phyloP scores from a whole-genome alignment of 2,797 vertebrate species.

The Lacerta agilis region DNA sequence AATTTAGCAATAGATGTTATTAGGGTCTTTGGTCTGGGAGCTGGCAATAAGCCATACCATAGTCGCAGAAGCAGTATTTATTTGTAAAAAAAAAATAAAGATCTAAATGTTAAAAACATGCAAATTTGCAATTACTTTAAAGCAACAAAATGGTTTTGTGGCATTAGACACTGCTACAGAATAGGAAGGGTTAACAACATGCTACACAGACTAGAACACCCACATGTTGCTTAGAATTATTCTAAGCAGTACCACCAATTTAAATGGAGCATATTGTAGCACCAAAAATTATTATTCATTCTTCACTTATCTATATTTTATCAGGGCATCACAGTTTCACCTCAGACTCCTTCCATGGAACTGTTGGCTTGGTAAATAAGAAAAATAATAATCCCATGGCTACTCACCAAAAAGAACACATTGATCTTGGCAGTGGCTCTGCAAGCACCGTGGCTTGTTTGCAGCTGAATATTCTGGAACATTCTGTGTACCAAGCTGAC shows the following conservation, averaged over 20 bases:
- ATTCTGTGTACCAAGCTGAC: constrained; percentile 1
- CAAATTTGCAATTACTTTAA: too few species aligned
- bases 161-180: too few species aligned
- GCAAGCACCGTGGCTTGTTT: neutral
- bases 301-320: constrained; percentile 12
- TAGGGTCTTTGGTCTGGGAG: too few species aligned
- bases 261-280: neutral
- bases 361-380: constrained; percentile 9
- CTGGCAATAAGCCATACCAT: too few species aligned
- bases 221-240: neutral
- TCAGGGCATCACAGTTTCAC: constrained; percentile 31
- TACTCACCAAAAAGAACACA: constrained; percentile 20
- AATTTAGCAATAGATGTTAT: too few species aligned
- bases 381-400: constrained; percentile 5
- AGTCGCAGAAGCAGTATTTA: too few species aligned
- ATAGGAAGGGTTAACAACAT: too few species aligned
- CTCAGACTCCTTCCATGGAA: constrained; percentile 2
- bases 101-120: too few species aligned
- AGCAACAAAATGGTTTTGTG: too few species aligned
- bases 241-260: neutral
- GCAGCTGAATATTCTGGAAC: constrained; percentile 10
- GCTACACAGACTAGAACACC: too few species aligned
- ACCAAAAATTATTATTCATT: neutral
- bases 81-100: too few species aligned
- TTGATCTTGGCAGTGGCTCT: neutral